Evolutionary conservation across 2,888 invertebrate genomes (phyloP), one percentile per base, ranked within the genome.

Genomic region (Eupsilia transversa): DNA sequence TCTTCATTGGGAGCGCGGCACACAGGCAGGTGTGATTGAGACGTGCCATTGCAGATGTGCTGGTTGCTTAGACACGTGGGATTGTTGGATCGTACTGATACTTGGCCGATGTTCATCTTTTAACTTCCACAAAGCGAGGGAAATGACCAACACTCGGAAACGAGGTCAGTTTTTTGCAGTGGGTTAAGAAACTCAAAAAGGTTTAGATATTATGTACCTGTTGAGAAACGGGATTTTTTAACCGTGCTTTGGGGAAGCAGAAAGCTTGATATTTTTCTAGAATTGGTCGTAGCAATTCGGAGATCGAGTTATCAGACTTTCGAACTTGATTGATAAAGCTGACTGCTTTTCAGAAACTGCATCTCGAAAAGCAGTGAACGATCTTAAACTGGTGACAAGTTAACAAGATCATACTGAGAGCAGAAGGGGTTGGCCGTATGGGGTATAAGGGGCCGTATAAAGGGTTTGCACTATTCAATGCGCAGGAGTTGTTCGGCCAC

Each of bases 21-120:
- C 56, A 46, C 49, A 43, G 60, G 59, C 86, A 83, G 86, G 83
- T 86, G 83, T n/a, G 75, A 83, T 71, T 83, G 80, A 86, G 38
- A 59, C 60, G 73, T 66, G 82, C 84, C 82, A 61, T 41, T 61
- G 49, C 67, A 72, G 43, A 67, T 77, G 79, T 70, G 23, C 49
- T 52, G 61, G 57, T 49, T 46, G 59, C 14, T 20, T 49, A 33
- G 77, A 66, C 77, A 82, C 82, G 82, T 77, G 82, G 77, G 66
- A 35, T 20, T 67, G 49, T 67, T 38, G 27, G 64, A 59, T 72
- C 66, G 35, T 61, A 52, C n/a, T 77, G 69, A 61, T 63, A 59
- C 41, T 60, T 82, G 69, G 82, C 10, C 59, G 66, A 74, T 74
- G 54, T 70, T 74, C 69, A 52, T 60, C 23, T 70, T 35, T 61